Evolutionary conservation across 2,797 vertebrate genomes (phyloP).

Genomic region (Coregonus sp.): DNA sequence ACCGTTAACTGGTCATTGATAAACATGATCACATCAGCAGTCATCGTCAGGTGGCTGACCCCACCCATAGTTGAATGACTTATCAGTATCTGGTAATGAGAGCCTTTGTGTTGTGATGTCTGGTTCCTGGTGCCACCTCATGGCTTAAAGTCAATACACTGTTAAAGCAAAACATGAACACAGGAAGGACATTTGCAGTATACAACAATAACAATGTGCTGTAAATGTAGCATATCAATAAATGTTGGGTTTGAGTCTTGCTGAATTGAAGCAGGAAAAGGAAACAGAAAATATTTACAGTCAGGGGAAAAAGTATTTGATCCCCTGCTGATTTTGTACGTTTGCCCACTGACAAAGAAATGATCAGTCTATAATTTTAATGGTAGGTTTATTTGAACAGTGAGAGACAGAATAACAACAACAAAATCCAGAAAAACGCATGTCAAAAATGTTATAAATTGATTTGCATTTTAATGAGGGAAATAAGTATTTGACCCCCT

Average conservation of each 20-base stretch:
- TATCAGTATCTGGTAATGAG: neutral
- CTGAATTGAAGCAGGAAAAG: neutral
- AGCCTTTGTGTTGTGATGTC: neutral
- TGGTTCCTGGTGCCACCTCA: neutral
- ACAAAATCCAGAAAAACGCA: too few species aligned
- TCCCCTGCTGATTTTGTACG: too few species aligned
- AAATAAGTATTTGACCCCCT: too few species aligned
- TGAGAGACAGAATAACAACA: too few species aligned
- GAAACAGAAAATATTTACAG: neutral
- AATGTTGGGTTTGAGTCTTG: neutral
- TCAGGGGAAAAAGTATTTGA: too few species aligned
- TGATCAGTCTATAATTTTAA: too few species aligned
- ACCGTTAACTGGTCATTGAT: neutral
- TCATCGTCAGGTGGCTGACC: neutral
- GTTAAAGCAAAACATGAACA: neutral
- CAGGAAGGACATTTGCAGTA: neutral
- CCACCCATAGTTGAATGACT: neutral
- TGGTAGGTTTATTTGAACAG: too few species aligned
- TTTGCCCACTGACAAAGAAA: too few species aligned
- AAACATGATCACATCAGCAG: neutral
- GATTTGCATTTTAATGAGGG: too few species aligned
- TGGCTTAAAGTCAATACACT: neutral
- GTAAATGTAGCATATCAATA: neutral
- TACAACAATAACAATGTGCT: neutral
- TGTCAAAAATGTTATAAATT: too few species aligned